Base-by-base conservation (phyloP, 2,113 vertebrate genomes). In the Tupaia tana region DNA sequence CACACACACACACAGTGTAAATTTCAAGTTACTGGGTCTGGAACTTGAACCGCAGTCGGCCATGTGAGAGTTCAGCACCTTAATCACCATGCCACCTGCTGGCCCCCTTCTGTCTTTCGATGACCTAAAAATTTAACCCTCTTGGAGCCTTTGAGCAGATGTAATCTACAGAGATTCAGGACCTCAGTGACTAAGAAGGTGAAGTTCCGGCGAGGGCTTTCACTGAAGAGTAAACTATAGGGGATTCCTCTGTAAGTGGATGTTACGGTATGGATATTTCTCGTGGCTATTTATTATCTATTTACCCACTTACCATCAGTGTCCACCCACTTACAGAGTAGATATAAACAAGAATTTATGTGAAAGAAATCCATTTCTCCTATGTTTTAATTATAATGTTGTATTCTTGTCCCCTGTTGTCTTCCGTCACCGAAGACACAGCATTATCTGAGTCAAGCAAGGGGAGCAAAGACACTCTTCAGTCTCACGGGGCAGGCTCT, bases 81-180 rank as follows among this genome's bases (percentile, higher is more conserved):
- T 43, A 43, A 43, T 6, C 43, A 43, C 43, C 43, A 43, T 43
- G 6, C 43, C 43, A 6, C 43, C 43, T 43, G 43, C 43, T 43
- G 43, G 43, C 43, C 43, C 43, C 43, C 43, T 43, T 43, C 43
- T 43, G 77, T 9, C n/a, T 83, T 58, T 56, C 43, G n/a, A 71
- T 11, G 29, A 24, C 61, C 67, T 19, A 52, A 64, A 27, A 13
- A 27, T 18, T 20, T 18, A 9, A 11, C 56, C 19, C 16, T 0
- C 1, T 12, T 8, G 22, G 71, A 64, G 34, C 56, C 11, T 70
- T 13, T 61, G 16, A 58, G 43, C 20, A 31, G 81, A 34, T 0
- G 11, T 1, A 0, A 16, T 20, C 14, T 2, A 0, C 0, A 22
- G 0, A 0, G 27, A 9, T 9, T 66, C 2, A 9, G 64, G 64